Evolutionary conservation across 2,888 invertebrate genomes (phyloP).

Genomic region (Amiota mariae): DNA sequence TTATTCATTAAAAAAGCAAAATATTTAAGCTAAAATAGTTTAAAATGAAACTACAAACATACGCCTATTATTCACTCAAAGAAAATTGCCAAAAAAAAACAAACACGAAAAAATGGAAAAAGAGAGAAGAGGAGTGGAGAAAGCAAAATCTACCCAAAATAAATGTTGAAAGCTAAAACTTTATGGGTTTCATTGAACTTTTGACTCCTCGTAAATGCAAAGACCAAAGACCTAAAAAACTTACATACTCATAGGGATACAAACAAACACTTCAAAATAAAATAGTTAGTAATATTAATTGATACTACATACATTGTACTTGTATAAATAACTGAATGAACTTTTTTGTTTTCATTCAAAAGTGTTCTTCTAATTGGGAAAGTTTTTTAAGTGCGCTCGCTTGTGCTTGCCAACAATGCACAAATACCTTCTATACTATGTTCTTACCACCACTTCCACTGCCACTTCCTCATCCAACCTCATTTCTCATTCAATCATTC

Average conservation of each 20-base stretch:
- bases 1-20: too few relatives aligned
- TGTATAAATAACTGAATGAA: too few relatives aligned
- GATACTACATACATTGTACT: too few relatives aligned
- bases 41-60: too few relatives aligned
- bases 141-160: not conserved
- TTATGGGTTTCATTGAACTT: conserved; percentile 21
- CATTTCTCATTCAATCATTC: not conserved
- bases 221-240: conserved; percentile 46
- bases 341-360: conserved; percentile 41
- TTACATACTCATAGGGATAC: conserved; percentile 49
- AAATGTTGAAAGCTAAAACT: not conserved
- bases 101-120: too few relatives aligned
- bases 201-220: not conserved
- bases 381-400: conserved; percentile 47
- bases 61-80: too few relatives aligned
- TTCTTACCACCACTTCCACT: not conserved
- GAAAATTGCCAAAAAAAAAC: too few relatives aligned
- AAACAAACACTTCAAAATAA: conserved; percentile 24
- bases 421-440: not conserved
- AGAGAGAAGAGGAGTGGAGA: not conserved
- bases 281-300: too few relatives aligned
- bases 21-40: too few relatives aligned
- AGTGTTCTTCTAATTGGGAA: conserved; percentile 56
- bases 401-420: not conserved
- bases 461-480: too few relatives aligned